Percentiles rank a stretch among this genome's conserved stretches.
These are phyloP conservation scores for Melangyna quadrimaculata DNA, from an alignment of 2,888 invertebrate genomes.

Conservation along the genomic window DNA sequence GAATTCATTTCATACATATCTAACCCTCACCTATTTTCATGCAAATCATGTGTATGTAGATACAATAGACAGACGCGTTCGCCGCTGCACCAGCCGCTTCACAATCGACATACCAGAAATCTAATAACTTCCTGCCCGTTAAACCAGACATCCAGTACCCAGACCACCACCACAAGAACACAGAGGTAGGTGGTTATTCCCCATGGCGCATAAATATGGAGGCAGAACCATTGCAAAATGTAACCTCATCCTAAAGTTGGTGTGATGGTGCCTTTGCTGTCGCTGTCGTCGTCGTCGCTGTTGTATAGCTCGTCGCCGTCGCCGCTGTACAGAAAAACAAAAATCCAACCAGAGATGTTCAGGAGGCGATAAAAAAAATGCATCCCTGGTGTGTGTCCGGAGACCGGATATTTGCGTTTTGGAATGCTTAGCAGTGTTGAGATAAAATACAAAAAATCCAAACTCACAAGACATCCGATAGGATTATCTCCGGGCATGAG, in stretches of 20 bases:
- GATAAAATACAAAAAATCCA: conserved; percentile 24
- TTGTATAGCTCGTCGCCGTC: neutral
- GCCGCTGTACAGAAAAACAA: neutral
- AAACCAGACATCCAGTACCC: conserved; percentile 39
- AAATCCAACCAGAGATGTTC: neutral
- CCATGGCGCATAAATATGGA: conserved; percentile 47
- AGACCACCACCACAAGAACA: neutral
- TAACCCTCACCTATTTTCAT: neutral
- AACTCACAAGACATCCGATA: conserved; percentile 65
- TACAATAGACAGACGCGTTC: conserved; percentile 33
- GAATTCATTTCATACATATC: conserved; percentile 11
- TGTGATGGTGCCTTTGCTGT: neutral
- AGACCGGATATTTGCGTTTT: conserved; percentile 48
- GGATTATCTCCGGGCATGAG: conserved; percentile 26
- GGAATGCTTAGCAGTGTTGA: conserved; percentile 47
- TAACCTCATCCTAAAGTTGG: conserved; percentile 33
- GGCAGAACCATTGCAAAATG: conserved; percentile 46
- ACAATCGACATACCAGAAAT: conserved; percentile 55
- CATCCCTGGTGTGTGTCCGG: conserved; percentile 39
- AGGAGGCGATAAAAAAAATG: conserved; percentile 25
- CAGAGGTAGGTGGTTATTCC: conserved; percentile 21
- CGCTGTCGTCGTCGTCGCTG: neutral
- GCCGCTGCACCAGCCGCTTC: neutral
- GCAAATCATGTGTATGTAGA: conserved; percentile 25
- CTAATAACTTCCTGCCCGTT: conserved; percentile 65